Evolutionary conservation across 1,140 invertebrate species (phyloP).

Genomic region (Macrostomum lignano): DNA sequence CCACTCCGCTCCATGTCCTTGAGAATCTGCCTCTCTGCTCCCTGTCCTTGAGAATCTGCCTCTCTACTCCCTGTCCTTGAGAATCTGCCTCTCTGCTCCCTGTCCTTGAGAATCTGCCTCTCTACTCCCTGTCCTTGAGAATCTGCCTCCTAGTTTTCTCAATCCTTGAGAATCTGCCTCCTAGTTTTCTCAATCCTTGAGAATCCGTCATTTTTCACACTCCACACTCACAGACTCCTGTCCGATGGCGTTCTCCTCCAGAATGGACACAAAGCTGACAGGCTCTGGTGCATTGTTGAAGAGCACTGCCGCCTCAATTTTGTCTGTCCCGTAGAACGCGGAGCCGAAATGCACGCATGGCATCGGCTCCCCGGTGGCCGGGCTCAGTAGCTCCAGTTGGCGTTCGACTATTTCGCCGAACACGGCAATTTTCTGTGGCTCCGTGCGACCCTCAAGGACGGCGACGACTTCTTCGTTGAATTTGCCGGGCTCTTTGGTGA

Average conservation of each 20-base stretch:
- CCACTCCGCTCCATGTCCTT: no score
- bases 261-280: slow-evolving; percentile 22
- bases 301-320: slow-evolving; percentile 16
- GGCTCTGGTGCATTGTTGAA: slow-evolving; percentile 24
- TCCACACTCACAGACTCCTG: slow-evolving; percentile 23
- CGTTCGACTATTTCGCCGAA: slow-evolving; percentile 16
- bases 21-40: no score
- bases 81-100: no score
- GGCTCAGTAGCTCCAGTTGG: slow-evolving; percentile 14
- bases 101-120: no score
- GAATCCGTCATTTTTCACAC: no score
- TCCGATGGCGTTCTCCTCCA: slow-evolving; percentile 23
- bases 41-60: no score
- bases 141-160: no score
- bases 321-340: slow-evolving; percentile 25
- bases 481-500: slow-evolving; percentile 15
- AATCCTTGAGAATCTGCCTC: no score
- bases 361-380: slow-evolving; percentile 13
- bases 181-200: no score
- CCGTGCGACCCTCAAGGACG: slow-evolving; percentile 7
- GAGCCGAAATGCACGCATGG: slow-evolving; percentile 21
- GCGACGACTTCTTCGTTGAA: slow-evolving; percentile 12
- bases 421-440: slow-evolving; percentile 11
- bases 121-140: no score
- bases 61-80: no score